These are phyloP conservation scores for Coracias cyanogaster DNA, from an alignment of 2,797 vertebrate genomes.

Conservation along the genomic window DNA sequence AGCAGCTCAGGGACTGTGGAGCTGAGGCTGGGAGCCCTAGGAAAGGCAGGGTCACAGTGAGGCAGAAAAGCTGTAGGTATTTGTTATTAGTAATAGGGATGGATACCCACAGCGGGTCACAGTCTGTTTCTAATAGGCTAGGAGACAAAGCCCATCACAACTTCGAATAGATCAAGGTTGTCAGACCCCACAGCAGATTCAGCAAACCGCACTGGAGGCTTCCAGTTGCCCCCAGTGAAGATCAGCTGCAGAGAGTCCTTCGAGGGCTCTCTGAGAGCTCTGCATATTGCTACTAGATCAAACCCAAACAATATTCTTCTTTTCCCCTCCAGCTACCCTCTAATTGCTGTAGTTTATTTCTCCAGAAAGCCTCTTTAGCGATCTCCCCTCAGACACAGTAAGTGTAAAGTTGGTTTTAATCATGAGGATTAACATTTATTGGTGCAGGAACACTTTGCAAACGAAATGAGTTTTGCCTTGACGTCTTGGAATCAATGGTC, in stretches of 20 bases:
- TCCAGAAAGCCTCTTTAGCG: not conserved
- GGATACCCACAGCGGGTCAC: not conserved
- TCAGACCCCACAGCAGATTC: not conserved
- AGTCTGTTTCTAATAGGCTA: not conserved
- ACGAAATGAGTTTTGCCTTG: not conserved
- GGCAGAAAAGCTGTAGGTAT: not conserved
- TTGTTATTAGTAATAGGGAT: not conserved
- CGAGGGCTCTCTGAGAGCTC: not conserved
- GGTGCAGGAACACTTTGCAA: not conserved
- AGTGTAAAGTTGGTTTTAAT: not conserved
- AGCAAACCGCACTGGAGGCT: not conserved
- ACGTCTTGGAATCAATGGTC: not conserved
- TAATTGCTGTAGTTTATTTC: not conserved
- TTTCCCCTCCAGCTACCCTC: not conserved
- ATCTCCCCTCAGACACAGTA: not conserved
- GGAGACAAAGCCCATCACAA: not conserved
- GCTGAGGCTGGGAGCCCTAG: not conserved
- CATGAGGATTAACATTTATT: not conserved
- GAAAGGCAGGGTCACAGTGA: not conserved
- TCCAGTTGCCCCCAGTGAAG: accelerated
- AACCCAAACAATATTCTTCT: not conserved
- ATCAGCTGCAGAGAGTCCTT: accelerated
- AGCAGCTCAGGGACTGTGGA: not conserved
- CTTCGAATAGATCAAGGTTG: not conserved
- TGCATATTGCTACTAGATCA: not conserved